phyloP scores from a whole-genome alignment of 2,888 invertebrate species.

The Drosophila picticornis region DNA sequence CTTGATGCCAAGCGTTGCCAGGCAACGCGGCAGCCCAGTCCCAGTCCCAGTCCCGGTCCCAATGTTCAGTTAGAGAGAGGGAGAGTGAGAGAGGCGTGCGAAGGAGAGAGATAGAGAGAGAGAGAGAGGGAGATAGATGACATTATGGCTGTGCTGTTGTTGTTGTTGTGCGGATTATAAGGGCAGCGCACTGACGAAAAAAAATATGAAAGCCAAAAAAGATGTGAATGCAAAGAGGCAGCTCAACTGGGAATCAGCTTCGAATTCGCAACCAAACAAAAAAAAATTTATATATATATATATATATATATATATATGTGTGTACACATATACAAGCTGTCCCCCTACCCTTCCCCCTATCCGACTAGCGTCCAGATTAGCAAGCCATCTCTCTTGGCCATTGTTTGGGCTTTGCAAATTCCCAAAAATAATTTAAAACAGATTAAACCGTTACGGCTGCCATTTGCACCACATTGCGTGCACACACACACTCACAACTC shows the following conservation, averaged over 20 bases:
- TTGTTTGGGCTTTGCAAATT: constrained; percentile 56
- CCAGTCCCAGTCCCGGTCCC: constrained; percentile 25
- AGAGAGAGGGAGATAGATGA: constrained; percentile 34
- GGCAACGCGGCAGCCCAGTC: constrained; percentile 61
- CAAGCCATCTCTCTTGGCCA: constrained; percentile 42
- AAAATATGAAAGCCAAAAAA: constrained; percentile 63
- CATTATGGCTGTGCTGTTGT: constrained; percentile 35
- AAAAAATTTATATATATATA: not conserved
- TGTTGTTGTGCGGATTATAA: constrained; percentile 68
- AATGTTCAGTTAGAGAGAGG: constrained; percentile 22
- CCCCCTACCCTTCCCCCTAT: not conserved
- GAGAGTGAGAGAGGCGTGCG: constrained; percentile 6
- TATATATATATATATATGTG: not conserved
- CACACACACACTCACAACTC: constrained; percentile 37
- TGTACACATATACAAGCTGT: constrained; percentile 19
- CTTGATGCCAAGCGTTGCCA: constrained; percentile 81
- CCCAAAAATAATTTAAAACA: constrained; percentile 83
- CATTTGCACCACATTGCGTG: constrained; percentile 80
- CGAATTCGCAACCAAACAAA: constrained; percentile 42
- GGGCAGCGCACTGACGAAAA: constrained; percentile 60
- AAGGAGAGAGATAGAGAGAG: constrained; percentile 16
- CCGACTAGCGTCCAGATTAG: constrained; percentile 52
- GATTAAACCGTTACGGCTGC: constrained; percentile 84
- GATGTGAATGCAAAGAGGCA: constrained; percentile 48
- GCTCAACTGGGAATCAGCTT: constrained; percentile 48